These are phyloP conservation scores for Rhea americana DNA, from an alignment of 2,113 vertebrate species.

Conservation along the genomic window DNA sequence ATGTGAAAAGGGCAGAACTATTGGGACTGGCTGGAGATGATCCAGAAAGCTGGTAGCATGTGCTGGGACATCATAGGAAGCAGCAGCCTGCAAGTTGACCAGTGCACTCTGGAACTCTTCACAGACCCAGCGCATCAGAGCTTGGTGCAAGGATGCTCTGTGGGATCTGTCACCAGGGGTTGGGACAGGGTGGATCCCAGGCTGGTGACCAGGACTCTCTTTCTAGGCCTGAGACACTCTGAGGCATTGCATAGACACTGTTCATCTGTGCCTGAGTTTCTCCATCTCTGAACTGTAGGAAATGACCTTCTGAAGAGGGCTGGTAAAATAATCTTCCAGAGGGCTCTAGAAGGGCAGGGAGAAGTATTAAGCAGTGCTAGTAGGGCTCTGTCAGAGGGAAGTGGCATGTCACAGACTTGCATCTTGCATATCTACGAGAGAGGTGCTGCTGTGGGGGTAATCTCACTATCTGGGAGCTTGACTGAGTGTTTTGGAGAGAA, in stretches of 20 bases:
- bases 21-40: accelerated
- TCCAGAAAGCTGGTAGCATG: background rate
- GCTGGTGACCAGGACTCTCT: too few relatives aligned
- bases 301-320: background rate
- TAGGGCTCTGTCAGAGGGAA: background rate
- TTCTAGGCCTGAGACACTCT: background rate
- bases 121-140: background rate
- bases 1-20: accelerated
- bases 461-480: too few relatives aligned
- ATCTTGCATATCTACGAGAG: background rate
- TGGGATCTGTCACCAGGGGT: background rate
- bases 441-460: background rate
- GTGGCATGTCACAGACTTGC: accelerated
- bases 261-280: background rate
- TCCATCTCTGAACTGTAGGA: background rate
- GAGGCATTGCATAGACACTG: accelerated
- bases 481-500: too few relatives aligned
- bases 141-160: background rate
- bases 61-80: accelerated
- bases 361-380: background rate
- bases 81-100: background rate
- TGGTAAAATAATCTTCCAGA: background rate
- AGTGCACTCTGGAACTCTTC: background rate
- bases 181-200: background rate
- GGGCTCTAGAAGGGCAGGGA: background rate